Evolutionary conservation across 2,113 vertebrate species (phyloP).

Genomic region (Hemichromis elongatus): DNA sequence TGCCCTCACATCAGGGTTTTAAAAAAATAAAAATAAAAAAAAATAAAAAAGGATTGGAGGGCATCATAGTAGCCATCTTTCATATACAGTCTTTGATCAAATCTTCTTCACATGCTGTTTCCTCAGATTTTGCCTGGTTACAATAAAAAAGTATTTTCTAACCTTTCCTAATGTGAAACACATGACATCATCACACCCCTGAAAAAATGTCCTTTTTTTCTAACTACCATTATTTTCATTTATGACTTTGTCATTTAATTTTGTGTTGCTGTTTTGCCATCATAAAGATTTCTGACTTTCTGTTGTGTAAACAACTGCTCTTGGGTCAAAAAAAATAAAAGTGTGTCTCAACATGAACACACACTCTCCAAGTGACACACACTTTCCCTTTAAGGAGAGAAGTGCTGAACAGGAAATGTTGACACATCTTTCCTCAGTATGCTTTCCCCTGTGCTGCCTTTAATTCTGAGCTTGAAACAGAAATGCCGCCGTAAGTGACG

Average conservation of each 20-base stretch:
- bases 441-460: constrained; percentile 38
- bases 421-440: constrained; percentile 46
- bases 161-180: not conserved
- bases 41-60: not conserved
- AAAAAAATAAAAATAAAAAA: not conserved
- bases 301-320: not conserved
- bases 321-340: not conserved
- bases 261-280: not conserved
- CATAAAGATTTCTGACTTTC: not conserved
- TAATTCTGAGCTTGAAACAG: constrained; percentile 44
- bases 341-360: not conserved
- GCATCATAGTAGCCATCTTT: rapidly evolving
- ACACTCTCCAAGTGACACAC: constrained; percentile 18
- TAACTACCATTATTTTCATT: not conserved
- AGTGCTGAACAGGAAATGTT: constrained; percentile 55
- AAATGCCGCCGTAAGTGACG: not conserved
- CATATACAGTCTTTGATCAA: not conserved
- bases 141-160: too few relatives aligned
- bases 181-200: not conserved
- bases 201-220: not conserved
- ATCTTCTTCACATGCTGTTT: not conserved
- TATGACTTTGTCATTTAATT: not conserved
- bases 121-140: not conserved
- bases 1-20: not conserved
- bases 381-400: constrained; percentile 45